Conservation (phyloP, 1,140 invertebrate species). For the Hormaphis cornu region DNA sequence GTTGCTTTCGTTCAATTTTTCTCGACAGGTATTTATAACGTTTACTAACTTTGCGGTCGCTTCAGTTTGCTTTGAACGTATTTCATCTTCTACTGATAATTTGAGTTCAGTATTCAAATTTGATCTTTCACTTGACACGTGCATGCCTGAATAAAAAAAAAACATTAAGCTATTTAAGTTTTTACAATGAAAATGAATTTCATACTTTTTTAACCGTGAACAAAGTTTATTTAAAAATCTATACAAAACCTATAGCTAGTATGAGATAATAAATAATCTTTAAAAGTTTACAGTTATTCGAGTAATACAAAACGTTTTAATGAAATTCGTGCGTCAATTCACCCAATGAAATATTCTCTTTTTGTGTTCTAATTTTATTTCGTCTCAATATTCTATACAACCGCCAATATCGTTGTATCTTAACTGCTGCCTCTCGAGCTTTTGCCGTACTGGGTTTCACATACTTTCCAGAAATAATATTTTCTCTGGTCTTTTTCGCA, state of each 20-base stretch:
- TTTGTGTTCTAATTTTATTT: neutral
- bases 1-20: neutral
- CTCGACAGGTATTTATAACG: neutral
- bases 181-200: neutral
- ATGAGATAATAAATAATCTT: too few species aligned
- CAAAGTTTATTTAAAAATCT: too few species aligned
- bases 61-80: neutral
- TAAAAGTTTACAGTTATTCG: too few species aligned
- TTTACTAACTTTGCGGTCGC: neutral
- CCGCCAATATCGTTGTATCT: slow-evolving; percentile 10
- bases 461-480: neutral
- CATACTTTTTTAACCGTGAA: too few species aligned
- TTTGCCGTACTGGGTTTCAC: neutral
- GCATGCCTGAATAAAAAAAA: neutral
- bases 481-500: neutral
- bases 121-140: neutral
- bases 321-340: neutral
- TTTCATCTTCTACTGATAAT: neutral
- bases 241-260: too few species aligned
- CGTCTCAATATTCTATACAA: neutral
- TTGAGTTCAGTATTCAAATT: neutral
- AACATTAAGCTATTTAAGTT: neutral
- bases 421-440: neutral
- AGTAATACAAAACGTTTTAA: too few species aligned
- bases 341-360: neutral